Evolutionary conservation across 1,140 invertebrate genomes (phyloP).

Genomic region (Drosophila simulans): DNA sequence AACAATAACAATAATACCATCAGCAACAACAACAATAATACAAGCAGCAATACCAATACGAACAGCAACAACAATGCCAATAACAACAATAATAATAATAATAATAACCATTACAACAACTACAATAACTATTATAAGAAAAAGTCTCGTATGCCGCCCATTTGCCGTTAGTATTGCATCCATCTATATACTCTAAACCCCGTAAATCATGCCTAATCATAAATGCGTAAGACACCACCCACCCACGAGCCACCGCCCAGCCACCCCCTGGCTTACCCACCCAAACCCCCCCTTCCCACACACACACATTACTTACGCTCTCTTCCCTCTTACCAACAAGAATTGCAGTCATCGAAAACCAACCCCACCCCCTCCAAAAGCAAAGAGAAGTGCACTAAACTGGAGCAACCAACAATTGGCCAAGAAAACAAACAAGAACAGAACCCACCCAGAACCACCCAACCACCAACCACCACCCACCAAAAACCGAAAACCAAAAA

Average conservation of each 20-base stretch:
- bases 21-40: constrained; percentile 30
- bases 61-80: constrained; percentile 66
- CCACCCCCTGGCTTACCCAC: neutral
- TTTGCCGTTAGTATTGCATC: constrained; percentile 83
- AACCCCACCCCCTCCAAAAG: neutral
- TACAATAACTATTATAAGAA: constrained; percentile 84
- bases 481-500: neutral
- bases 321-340: neutral
- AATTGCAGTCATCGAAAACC: constrained; percentile 11
- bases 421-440: constrained; percentile 14
- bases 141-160: constrained; percentile 84
- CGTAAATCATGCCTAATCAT: constrained; percentile 26
- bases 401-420: constrained; percentile 33
- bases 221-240: constrained; percentile 4
- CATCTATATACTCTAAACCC: constrained; percentile 42
- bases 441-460: neutral
- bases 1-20: constrained; percentile 72
- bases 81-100: constrained; percentile 74
- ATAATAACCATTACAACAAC: constrained; percentile 82
- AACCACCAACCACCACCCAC: neutral
- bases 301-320: neutral
- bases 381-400: constrained; percentile 24
- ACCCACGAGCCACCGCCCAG: neutral
- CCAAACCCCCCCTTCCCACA: neutral
- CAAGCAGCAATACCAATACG: constrained; percentile 55